phyloP scores from a whole-genome alignment of 2,113 vertebrate species.

The Macrotus californicus region DNA sequence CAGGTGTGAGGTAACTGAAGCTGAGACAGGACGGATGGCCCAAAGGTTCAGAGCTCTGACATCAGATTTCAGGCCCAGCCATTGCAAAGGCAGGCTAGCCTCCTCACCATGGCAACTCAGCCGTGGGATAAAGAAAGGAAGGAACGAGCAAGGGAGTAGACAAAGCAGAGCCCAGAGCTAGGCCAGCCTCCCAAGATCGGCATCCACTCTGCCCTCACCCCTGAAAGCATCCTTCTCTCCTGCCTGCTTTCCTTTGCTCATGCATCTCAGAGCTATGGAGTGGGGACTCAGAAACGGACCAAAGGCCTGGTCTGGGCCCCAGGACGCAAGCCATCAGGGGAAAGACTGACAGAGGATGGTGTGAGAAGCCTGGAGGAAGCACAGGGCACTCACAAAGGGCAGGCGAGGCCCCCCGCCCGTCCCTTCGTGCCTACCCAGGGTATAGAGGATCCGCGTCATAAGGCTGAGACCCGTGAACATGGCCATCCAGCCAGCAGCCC shows the following conservation, averaged over 20 bases:
- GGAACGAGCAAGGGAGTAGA: neutral
- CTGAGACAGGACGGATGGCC: neutral
- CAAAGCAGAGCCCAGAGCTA: rapidly evolving
- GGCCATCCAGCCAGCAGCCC: constrained; percentile 89
- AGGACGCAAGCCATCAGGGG: neutral
- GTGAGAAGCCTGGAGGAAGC: neutral
- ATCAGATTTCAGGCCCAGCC: neutral
- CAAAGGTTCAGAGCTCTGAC: neutral
- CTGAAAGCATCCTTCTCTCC: neutral
- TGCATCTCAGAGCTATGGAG: neutral
- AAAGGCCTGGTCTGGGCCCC: neutral
- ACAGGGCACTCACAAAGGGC: neutral
- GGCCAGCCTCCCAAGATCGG: neutral
- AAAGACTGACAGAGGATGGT: neutral
- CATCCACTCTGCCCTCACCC: neutral
- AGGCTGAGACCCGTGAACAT: constrained; percentile 95
- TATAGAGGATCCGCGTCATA: constrained; percentile 90
- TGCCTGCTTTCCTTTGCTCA: neutral
- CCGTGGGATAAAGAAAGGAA: neutral
- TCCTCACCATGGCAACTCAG: neutral
- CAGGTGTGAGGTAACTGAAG: neutral
- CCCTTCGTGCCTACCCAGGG: constrained; percentile 82
- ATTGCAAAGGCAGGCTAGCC: neutral
- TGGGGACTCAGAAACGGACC: neutral
- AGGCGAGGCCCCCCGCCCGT: rapidly evolving